Percentiles rank a stretch among this genome's conserved stretches.
These are phyloP conservation scores for Oreonectes daqikongensis DNA, from an alignment of 2,797 vertebrate species.

Conservation along the genomic window DNA sequence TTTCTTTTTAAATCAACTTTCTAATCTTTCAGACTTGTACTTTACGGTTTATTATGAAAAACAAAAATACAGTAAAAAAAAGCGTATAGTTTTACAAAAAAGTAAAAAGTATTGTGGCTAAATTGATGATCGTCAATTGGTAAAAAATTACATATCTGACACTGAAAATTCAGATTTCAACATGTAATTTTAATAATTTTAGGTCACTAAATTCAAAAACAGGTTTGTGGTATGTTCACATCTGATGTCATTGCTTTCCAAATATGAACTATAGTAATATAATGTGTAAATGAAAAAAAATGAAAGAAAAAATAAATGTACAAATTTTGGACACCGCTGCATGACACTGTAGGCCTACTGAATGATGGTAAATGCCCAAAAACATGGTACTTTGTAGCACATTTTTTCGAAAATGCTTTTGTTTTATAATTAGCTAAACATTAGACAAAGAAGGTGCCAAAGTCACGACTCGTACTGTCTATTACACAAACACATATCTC, in stretches of 20 bases:
- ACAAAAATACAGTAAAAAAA: too few species aligned
- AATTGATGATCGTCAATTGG: too few species aligned
- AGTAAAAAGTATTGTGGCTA: too few species aligned
- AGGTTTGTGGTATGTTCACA: too few species aligned
- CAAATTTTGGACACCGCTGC: background rate
- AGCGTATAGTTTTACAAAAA: too few species aligned
- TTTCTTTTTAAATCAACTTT: conserved; percentile 8
- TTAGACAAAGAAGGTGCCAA: conserved; percentile 58
- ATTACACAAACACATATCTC: conserved; percentile 75
- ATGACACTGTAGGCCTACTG: background rate
- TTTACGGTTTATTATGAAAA: too few species aligned
- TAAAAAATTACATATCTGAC: too few species aligned
- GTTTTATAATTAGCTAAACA: conserved; percentile 23
- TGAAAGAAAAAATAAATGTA: background rate
- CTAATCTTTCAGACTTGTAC: background rate
- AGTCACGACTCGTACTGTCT: conserved; percentile 77
- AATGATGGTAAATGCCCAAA: background rate
- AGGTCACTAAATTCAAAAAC: too few species aligned
- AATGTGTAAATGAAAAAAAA: background rate
- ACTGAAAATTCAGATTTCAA: too few species aligned
- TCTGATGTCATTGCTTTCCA: too few species aligned
- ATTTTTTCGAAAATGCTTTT: background rate
- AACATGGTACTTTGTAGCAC: background rate
- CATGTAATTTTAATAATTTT: too few species aligned
- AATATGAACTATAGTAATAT: too few species aligned